These are phyloP conservation scores for Entomobrya proxima DNA, from an alignment of 2,888 invertebrate genomes.

Conservation along the genomic window DNA sequence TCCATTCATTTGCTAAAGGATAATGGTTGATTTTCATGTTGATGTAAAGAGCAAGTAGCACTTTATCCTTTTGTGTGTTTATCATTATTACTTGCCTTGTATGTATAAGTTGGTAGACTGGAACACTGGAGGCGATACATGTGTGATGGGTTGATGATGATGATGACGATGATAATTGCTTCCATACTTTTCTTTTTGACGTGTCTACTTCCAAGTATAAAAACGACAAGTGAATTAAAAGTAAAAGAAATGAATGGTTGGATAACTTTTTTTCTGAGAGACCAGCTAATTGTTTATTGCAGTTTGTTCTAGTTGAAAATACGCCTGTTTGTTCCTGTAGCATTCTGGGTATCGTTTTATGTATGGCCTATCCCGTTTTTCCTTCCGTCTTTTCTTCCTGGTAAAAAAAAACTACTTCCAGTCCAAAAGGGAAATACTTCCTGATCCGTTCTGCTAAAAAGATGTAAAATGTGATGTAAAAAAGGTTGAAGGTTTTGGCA, in stretches of 20 bases:
- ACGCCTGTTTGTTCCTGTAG: too few relatives aligned
- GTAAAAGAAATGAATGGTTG: not conserved
- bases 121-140: not conserved
- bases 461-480: not conserved
- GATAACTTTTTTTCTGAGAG: not conserved
- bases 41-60: constrained; percentile 4
- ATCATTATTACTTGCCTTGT: not conserved
- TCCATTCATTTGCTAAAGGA: constrained; percentile 22
- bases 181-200: not conserved
- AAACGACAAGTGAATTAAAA: not conserved
- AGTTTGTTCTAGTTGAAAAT: not conserved
- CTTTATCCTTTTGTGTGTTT: constrained; percentile 19
- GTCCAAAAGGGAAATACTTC: too few relatives aligned
- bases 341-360: not conserved
- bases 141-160: not conserved
- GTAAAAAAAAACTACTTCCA: not conserved
- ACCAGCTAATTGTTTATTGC: constrained; percentile 16
- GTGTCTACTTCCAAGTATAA: not conserved
- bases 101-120: not conserved
- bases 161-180: constrained; percentile 36
- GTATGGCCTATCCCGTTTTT: not conserved
- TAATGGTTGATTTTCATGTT: constrained; percentile 5
- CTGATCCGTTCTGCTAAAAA: not conserved
- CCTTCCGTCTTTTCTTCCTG: constrained; percentile 22
- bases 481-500: not conserved